A percentile compares a stretch with the other conserved stretches of the same genome.
phyloP scores from a whole-genome alignment of 2,113 vertebrate species.

The Hippocampus barbouri region DNA sequence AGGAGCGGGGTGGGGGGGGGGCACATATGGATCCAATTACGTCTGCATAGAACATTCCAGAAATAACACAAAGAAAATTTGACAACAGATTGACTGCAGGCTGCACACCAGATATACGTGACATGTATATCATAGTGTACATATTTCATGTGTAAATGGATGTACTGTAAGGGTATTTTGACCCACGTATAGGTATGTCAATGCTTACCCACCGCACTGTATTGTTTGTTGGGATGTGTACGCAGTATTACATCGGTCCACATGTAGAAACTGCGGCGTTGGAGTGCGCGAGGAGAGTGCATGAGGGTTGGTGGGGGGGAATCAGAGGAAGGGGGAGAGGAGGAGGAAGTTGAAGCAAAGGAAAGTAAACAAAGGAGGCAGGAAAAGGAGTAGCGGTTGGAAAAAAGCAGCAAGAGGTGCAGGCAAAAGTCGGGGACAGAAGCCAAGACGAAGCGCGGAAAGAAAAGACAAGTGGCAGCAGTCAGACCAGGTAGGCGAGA shows the following conservation, averaged over 20 bases:
- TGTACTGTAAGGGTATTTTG: no score
- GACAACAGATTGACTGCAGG: not conserved
- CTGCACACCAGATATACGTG: not conserved
- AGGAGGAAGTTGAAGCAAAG: not conserved
- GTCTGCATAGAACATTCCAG: not conserved
- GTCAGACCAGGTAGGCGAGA: no score
- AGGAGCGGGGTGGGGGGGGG: no score
- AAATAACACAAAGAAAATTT: not conserved
- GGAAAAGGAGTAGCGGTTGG: not conserved
- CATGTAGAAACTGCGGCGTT: not conserved
- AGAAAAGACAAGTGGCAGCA: not conserved
- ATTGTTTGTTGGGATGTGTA: no score
- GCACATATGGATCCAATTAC: not conserved
- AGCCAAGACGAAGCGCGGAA: no score
- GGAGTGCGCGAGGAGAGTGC: not conserved
- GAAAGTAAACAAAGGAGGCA: not conserved
- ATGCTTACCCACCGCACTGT: no score
- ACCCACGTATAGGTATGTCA: no score
- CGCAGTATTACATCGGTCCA: no score
- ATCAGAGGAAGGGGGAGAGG: conserved; percentile 2
- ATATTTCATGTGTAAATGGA: not conserved
- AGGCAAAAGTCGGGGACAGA: not conserved
- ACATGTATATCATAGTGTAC: not conserved
- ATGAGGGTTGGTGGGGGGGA: not conserved
- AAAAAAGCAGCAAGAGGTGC: not conserved